Conservation (phyloP, 2,113 vertebrate species). For the Sphaerodactylus townsendi region DNA sequence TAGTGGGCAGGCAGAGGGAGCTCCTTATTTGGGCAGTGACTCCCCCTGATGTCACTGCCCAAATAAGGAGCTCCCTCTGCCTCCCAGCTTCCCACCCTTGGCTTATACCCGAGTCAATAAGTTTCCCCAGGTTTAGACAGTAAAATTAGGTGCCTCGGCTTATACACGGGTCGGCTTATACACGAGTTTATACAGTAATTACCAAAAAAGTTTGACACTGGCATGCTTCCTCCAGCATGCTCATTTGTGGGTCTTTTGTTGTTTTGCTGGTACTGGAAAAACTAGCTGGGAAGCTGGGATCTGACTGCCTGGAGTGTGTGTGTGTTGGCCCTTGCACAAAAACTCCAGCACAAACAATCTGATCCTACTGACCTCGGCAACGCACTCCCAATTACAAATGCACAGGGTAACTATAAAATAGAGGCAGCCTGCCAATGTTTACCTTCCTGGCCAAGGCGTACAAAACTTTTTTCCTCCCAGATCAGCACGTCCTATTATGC, state of each 20-base stretch:
- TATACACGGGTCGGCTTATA: no score
- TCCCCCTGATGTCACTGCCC: no score
- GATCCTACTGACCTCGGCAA: neutral
- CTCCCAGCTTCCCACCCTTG: no score
- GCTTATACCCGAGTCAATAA: no score
- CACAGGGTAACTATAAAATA: neutral
- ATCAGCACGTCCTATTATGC: neutral
- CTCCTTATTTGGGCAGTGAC: no score
- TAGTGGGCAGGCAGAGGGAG: no score
- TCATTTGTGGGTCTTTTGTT: neutral
- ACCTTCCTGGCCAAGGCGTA: accelerated
- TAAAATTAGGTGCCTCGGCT: no score
- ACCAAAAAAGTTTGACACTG: neutral
- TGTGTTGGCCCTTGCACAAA: neutral
- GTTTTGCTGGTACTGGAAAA: neutral
- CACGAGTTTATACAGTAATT: no score
- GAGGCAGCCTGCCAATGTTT: neutral
- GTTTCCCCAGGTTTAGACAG: no score
- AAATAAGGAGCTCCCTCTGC: no score
- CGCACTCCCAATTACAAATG: neutral
- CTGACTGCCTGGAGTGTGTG: neutral
- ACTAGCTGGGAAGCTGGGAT: neutral
- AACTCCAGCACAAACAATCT: slow-evolving; percentile 12
- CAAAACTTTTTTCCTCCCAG: neutral
- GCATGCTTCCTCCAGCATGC: neutral